Evolutionary conservation across 2,113 vertebrate species (phyloP).

Genomic region (Ictidomys tridecemlineatus): DNA sequence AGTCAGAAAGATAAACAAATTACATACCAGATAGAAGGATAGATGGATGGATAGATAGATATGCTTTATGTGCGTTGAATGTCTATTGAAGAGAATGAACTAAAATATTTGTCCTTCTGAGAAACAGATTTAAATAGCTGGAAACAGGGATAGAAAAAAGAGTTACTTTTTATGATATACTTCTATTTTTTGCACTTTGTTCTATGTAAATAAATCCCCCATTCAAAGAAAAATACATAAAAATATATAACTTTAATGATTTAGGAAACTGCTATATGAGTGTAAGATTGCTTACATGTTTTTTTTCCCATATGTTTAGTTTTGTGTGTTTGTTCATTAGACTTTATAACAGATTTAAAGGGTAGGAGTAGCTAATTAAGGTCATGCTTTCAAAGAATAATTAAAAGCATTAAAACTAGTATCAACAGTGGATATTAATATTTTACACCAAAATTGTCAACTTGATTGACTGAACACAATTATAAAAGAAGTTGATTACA

Average conservation of each 20-base stretch:
- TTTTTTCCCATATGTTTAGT: not conserved
- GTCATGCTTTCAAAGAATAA: slow-evolving; percentile 15
- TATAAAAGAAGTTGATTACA: slow-evolving; percentile 23
- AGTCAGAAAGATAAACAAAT: not conserved
- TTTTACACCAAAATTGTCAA: slow-evolving; percentile 27
- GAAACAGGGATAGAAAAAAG: not conserved
- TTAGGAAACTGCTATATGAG: not conserved
- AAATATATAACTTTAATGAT: not conserved
- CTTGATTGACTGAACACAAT: slow-evolving; percentile 17
- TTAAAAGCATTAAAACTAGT: slow-evolving; percentile 21
- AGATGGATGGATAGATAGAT: not conserved
- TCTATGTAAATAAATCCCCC: not conserved
- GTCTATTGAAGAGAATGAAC: not conserved
- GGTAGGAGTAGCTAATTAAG: not conserved
- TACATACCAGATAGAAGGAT: not conserved
- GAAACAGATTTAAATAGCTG: not conserved
- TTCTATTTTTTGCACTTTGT: not conserved
- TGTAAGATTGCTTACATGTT: not conserved
- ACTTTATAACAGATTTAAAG: slow-evolving; percentile 33
- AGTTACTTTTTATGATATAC: not conserved
- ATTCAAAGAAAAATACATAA: slow-evolving; percentile 22
- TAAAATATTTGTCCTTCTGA: not conserved
- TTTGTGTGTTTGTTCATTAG: not conserved
- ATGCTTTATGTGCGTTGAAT: not conserved
- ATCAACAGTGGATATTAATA: not conserved